Conservation (phyloP, 1,140 invertebrate genomes). For the Ceratosolen fusciceps region DNA sequence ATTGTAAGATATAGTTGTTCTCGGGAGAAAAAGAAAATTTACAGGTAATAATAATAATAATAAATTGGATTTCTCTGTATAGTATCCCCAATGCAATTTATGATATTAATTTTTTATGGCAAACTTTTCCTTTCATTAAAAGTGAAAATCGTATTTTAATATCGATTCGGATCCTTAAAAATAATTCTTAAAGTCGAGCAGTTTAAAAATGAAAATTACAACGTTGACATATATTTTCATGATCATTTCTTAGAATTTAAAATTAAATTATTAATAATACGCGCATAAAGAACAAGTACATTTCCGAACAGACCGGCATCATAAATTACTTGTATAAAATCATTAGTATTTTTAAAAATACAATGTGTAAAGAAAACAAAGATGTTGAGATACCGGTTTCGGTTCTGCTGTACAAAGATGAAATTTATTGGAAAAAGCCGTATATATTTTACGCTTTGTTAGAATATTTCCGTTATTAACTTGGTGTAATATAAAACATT, state of each 20-base stretch:
- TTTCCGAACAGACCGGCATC: neutral
- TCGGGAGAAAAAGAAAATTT: too few relatives aligned
- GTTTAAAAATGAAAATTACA: neutral
- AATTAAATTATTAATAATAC: slow-evolving; percentile 34
- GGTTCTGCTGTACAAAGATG: neutral
- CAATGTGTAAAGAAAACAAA: slow-evolving; percentile 19
- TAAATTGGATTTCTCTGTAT: too few relatives aligned
- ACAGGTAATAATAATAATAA: too few relatives aligned
- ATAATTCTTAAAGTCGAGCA: neutral
- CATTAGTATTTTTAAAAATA: slow-evolving; percentile 38
- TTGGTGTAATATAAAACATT: neutral
- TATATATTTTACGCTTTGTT: slow-evolving; percentile 20
- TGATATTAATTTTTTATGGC: neutral
- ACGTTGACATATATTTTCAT: neutral
- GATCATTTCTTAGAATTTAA: slow-evolving; percentile 15
- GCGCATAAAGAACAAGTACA: neutral
- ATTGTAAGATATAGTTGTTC: too few relatives aligned
- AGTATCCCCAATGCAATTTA: neutral
- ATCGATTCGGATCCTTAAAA: neutral
- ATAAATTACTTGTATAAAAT: slow-evolving; percentile 38
- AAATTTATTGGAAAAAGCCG: slow-evolving; percentile 30
- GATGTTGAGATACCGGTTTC: slow-evolving; percentile 30
- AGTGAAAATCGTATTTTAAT: neutral
- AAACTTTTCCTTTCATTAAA: neutral
- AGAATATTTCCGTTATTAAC: slow-evolving; percentile 21